Evolutionary conservation across 2,888 invertebrate genomes (phyloP).

Genomic region (Chromoteleia sp.): DNA sequence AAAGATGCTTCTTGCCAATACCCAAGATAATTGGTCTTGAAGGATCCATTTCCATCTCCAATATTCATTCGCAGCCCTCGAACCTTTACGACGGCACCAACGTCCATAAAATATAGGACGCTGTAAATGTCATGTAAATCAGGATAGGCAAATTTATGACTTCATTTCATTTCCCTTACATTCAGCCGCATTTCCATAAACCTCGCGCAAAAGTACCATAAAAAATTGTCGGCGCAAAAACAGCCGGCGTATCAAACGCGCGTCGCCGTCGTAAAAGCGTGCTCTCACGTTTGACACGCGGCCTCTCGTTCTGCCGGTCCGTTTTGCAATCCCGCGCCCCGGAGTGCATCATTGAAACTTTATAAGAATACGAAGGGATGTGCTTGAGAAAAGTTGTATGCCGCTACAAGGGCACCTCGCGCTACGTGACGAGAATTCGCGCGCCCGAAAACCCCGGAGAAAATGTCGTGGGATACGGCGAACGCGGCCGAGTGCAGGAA

Average conservation of each 20-base stretch:
- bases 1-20: too few species aligned
- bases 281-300: slow-evolving; percentile 47
- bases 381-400: slow-evolving; percentile 64
- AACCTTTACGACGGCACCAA: slow-evolving; percentile 18
- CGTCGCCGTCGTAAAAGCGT: slow-evolving; percentile 20
- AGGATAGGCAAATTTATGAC: slow-evolving; percentile 41
- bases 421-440: slow-evolving; percentile 59
- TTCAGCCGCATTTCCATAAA: slow-evolving; percentile 26
- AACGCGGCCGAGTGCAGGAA: background rate
- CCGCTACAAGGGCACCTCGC: slow-evolving; percentile 52
- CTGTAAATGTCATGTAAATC: slow-evolving; percentile 45
- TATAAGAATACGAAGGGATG: slow-evolving; percentile 61
- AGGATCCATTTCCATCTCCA: slow-evolving; percentile 31
- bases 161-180: slow-evolving; percentile 33
- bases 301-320: slow-evolving; percentile 13
- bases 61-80: background rate
- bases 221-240: slow-evolving; percentile 39
- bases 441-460: slow-evolving; percentile 34
- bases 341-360: slow-evolving; percentile 62
- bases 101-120: slow-evolving; percentile 14
- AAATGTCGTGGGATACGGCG: slow-evolving; percentile 31
- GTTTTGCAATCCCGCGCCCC: slow-evolving; percentile 33
- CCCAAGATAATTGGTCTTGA: slow-evolving; percentile 12
- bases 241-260: slow-evolving; percentile 31
- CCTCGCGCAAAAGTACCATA: slow-evolving; percentile 14